Evolutionary conservation across 2,113 vertebrate species (phyloP), one percentile per base, ranked within the genome.

Genomic region (Cochlearius cochlearius): DNA sequence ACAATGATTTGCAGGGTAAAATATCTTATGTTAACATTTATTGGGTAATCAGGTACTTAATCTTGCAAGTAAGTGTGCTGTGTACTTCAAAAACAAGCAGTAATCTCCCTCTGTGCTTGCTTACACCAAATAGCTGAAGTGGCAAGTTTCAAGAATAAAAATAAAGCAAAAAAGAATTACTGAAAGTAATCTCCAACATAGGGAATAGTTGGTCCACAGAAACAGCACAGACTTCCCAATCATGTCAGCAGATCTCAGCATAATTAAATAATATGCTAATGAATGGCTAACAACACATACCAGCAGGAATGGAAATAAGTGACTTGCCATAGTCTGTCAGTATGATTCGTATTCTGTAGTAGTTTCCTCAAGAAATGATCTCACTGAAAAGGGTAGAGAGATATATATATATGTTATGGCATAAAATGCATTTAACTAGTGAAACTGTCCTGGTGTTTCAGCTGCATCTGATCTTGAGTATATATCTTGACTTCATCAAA

Each of bases 31-130:
- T 66, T 94, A 96, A 93, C 15, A 71, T 86, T 92, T 88, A 68
- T 36, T 94, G 90, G 32, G 12, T 84, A 93, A 96, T 96, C 72
- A 85, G 60, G 43, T 94, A 80, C 68, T 79, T 95, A 91, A 97
- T 96, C 75, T 97, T 97, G 72, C 92, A 96, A 78, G 22, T 77
- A 92, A 94, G 66, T 60, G 64, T 92, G 43, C 87, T 81, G 49
- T 88, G 56, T 94, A 76, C 49, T 97, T 96, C 32, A 73, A 75
- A 93, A 95, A 6, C 66, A 59, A 92, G 56, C n/a, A 47, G 8
- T 53, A 49, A 90, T 60, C 43, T 95, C 56, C n/a, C 62, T 92
- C 66, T 88, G 27, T 86, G 74, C 36, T 90, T 92, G 36, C 29
- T 95, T 91, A 56, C 55, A 85, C 66, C 23, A 75, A 86, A 34